Conservation (phyloP, 2,888 invertebrate genomes). For the Oconnorella tubifera region DNA sequence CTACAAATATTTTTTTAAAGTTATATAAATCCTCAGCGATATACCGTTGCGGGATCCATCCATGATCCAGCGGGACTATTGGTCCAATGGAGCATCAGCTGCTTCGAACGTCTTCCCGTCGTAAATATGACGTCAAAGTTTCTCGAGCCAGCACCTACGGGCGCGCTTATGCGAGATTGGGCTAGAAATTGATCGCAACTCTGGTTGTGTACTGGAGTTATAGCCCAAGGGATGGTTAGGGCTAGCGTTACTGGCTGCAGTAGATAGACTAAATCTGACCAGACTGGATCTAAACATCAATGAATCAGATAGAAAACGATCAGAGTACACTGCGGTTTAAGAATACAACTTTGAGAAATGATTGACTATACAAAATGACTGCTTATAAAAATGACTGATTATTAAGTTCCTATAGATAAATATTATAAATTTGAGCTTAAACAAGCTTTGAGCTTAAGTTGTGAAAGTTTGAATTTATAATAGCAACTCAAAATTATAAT, state of each 20-base stretch:
- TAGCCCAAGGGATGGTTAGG: neutral
- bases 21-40: too few relatives aligned
- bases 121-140: neutral
- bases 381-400: too few relatives aligned
- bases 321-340: too few relatives aligned
- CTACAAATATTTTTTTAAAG: too few relatives aligned
- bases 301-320: too few relatives aligned
- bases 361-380: too few relatives aligned
- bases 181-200: neutral
- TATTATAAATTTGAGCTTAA: too few relatives aligned
- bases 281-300: neutral
- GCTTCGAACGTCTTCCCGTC: neutral
- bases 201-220: neutral
- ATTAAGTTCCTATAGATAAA: too few relatives aligned
- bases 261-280: neutral
- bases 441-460: too few relatives aligned
- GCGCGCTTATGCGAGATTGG: neutral
- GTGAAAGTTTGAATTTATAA: too few relatives aligned
- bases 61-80: neutral
- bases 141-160: neutral
- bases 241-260: neutral
- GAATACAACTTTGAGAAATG: too few relatives aligned
- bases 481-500: too few relatives aligned
- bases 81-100: neutral
- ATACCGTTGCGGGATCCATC: neutral